A percentile compares a stretch with the other conserved stretches of the same genome.
These are phyloP conservation scores for Ochlodes sylvanus DNA, from an alignment of 2,888 invertebrate genomes.

Conservation along the genomic window DNA sequence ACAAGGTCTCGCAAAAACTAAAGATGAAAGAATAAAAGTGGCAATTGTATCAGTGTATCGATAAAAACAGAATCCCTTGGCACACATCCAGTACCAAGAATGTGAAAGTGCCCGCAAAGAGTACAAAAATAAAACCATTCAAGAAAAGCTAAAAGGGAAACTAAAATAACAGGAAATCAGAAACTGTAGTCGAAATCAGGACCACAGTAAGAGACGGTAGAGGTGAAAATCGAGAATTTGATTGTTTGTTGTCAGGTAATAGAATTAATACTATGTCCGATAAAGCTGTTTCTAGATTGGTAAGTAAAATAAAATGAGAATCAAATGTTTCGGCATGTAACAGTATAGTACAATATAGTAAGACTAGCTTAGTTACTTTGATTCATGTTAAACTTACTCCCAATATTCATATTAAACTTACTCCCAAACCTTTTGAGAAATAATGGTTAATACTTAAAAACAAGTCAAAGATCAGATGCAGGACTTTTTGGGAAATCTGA, in stretches of 20 bases:
- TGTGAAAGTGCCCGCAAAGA: conserved; percentile 70
- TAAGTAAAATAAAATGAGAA: conserved; percentile 9
- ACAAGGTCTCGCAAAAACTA: conserved; percentile 24
- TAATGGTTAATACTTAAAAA: no score
- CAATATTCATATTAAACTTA: no score
- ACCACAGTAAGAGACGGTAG: conserved; percentile 14
- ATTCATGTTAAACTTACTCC: no score
- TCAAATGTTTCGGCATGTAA: neutral
- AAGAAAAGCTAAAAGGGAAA: conserved; percentile 66
- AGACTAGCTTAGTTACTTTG: no score
- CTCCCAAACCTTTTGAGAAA: no score
- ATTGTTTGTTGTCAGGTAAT: conserved; percentile 1
- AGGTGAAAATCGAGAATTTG: conserved; percentile 20
- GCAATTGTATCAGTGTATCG: conserved; percentile 51
- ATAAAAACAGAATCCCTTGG: conserved; percentile 70
- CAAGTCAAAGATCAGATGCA: no score
- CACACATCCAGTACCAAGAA: conserved; percentile 64
- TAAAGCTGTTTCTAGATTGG: conserved; percentile 24
- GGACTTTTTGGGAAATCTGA: no score
- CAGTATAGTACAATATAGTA: no score
- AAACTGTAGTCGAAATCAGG: conserved; percentile 12
- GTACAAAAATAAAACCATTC: conserved; percentile 79
- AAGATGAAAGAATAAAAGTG: conserved; percentile 32
- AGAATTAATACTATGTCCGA: conserved; percentile 7
- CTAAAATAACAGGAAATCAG: conserved; percentile 61